Evolutionary conservation across 2,888 invertebrate genomes (phyloP).

Genomic region (Volucella bombylans): DNA sequence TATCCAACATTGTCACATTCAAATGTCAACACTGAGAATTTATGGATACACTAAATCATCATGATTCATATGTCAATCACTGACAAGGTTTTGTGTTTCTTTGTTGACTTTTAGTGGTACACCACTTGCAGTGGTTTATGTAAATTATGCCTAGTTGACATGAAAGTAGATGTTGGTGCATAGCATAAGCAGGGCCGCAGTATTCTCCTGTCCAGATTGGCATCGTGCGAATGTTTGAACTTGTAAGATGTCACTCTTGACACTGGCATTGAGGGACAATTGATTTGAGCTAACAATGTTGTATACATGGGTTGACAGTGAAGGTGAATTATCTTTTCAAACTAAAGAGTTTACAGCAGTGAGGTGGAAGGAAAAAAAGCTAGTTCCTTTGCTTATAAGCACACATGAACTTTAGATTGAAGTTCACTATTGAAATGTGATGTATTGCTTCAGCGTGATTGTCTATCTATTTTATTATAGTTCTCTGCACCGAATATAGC

Average conservation of each 20-base stretch:
- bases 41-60: conserved; percentile 52
- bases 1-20: conserved; percentile 23
- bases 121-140: conserved; percentile 52
- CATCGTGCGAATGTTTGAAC: background rate
- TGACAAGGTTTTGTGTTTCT: conserved; percentile 19
- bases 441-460: no score
- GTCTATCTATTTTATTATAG: no score
- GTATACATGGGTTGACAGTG: no score
- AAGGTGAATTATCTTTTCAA: no score
- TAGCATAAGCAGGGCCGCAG: background rate
- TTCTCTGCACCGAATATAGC: no score
- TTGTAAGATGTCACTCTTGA: conserved; percentile 20
- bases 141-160: conserved; percentile 44
- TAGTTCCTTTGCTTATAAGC: no score
- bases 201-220: conserved; percentile 13
- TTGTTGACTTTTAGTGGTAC: conserved; percentile 21
- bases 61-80: conserved; percentile 65
- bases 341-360: no score
- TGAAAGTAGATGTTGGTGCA: conserved; percentile 14
- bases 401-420: no score
- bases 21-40: conserved; percentile 41
- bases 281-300: background rate
- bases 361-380: no score
- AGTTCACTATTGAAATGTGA: no score
- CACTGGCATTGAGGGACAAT: conserved; percentile 35